Evolutionary conservation across 2,888 invertebrate genomes (phyloP), one percentile per base, ranked within the genome.

Genomic region (Eumacrocentrus americanus): DNA sequence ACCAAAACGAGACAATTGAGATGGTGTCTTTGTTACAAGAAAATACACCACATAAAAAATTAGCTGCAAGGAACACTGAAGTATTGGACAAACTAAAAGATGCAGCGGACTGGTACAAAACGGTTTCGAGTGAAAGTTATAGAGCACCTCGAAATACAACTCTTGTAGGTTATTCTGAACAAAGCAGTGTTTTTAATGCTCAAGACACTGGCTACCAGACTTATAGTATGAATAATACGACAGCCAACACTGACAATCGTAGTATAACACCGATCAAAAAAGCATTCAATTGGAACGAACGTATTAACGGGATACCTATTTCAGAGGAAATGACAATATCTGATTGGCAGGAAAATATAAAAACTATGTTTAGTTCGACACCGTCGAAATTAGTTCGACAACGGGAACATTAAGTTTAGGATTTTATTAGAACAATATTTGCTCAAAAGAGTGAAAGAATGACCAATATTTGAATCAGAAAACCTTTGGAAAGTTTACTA

Each of bases 141-240:
- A 64, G 63, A 4, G 63, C 65, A 12, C 70, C 70, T 35, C 37
- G 38, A 11, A 72, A 70, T 20, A 72, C 70, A 1, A 70, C 70
- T 5, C 58, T 69, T 7, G 63, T 72, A 7, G 73, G 71, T n/a
- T 47, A 35, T 20, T 73, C 68, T 0, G 67, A 63, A 3, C 75
- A 73, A 12, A 74, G 70, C 59, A 74, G 72, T 58, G 66, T 61
- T 16, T 72, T 67, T 5, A 72, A 70, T 56, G 70, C 64, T 35
- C 79, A 80, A 60, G 80, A 80, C 46, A 78, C 79, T 14, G 80
- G 79, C 11, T 79, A 79, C 67, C 78, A 79, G 52, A 80, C 79
- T 25, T 70, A 68, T 34, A 78, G 75, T 60, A 77, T 76, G 61
- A 77, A 70, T 52, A 72, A 62, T 55, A 67, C 68, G 22, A 68